Conservation (phyloP, 2,888 invertebrate species). For the Eurytoma adleriae region DNA sequence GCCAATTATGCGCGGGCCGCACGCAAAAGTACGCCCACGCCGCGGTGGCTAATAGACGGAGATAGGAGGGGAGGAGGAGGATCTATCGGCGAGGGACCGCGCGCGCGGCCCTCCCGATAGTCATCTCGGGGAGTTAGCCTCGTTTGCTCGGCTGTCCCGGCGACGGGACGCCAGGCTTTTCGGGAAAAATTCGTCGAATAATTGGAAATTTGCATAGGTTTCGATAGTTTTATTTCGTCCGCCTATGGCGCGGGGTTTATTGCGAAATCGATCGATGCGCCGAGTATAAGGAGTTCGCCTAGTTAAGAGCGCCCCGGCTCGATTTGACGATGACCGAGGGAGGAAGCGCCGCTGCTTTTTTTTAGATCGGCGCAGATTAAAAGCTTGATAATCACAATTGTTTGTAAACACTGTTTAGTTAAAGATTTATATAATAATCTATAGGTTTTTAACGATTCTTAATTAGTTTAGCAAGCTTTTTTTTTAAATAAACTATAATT, state of each 20-base stretch:
- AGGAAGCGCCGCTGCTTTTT: not conserved
- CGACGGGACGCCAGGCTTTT: no score
- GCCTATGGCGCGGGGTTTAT: not conserved
- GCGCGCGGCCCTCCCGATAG: not conserved
- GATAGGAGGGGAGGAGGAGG: no score
- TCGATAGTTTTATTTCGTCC: not conserved
- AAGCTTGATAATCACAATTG: not conserved
- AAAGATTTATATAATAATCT: no score
- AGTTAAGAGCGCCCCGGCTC: conserved; percentile 17
- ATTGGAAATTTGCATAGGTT: conserved; percentile 53
- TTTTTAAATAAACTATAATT: no score
- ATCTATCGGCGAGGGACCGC: no score
- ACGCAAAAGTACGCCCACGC: conserved; percentile 63
- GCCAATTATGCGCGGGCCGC: conserved; percentile 66
- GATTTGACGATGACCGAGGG: conserved; percentile 32
- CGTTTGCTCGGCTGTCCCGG: no score
- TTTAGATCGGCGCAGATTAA: conserved; percentile 40
- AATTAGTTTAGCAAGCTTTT: no score
- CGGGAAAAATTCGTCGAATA: conserved; percentile 42
- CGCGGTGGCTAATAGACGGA: conserved; percentile 23
- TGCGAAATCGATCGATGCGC: conserved; percentile 16
- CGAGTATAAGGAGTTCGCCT: not conserved
- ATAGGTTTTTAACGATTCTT: no score
- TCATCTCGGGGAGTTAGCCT: conserved; percentile 2
- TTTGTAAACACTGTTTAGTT: no score